phyloP scores from a whole-genome alignment of 2,797 vertebrate genomes.

The Trichosurus vulpecula region DNA sequence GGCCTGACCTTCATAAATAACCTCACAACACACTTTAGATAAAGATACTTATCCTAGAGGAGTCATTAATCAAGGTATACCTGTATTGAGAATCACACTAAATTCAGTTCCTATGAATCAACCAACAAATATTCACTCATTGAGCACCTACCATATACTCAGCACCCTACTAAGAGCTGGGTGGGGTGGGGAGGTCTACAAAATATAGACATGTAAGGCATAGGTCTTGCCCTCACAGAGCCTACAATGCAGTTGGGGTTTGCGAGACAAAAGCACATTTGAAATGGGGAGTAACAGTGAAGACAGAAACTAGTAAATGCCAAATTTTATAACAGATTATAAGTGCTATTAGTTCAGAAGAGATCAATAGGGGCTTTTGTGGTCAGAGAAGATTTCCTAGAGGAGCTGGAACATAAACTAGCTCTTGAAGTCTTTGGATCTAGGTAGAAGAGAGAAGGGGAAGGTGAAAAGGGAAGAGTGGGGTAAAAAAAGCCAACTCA shows the following conservation, averaged over 20 bases:
- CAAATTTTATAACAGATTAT: not conserved
- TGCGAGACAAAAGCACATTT: not conserved
- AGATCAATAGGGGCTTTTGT: not conserved
- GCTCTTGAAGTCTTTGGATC: not conserved
- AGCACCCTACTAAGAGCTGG: not conserved
- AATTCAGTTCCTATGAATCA: not conserved
- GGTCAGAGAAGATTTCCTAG: not conserved
- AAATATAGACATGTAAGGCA: not conserved
- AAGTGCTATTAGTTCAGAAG: not conserved
- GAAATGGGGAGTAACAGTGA: not conserved
- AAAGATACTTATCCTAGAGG: not conserved
- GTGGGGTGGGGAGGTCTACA: not conserved
- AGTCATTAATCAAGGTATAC: not conserved
- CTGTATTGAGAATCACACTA: not conserved
- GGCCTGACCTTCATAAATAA: not conserved
- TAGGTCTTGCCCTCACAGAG: not conserved
- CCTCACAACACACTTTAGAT: not conserved
- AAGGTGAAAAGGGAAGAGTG: not conserved
- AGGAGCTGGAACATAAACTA: not conserved
- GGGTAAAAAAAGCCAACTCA: not conserved
- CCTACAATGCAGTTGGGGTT: not conserved
- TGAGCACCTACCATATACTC: not conserved
- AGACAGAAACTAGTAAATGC: not conserved
- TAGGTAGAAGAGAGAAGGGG: not conserved
- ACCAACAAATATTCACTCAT: not conserved